Evolutionary conservation across 2,888 invertebrate genomes (phyloP), one percentile per base, ranked within the genome.

Genomic region (Clostera curtula): DNA sequence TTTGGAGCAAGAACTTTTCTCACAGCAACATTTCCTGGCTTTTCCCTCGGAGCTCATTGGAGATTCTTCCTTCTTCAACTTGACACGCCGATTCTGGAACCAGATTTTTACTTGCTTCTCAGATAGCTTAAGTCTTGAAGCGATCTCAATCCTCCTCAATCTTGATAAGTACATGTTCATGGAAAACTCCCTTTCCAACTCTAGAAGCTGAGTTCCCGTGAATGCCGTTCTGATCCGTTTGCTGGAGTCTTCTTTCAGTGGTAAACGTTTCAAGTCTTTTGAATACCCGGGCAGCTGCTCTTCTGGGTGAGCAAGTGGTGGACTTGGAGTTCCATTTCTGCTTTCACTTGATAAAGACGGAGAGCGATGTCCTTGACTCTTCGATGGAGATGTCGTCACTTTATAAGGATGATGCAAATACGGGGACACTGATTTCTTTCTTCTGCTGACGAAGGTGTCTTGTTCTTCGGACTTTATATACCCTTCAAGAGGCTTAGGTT

Each of bases 71-170:
- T 96, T 97, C 86, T 97, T 97, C 72, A 94, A 88, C 67, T 97
- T 97, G 1, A 97, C 97, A 2, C 96, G 86, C 4, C 96, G 88
- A 69, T 97, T 97, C 67, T 97, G 95, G 73, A 97, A 97, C 97
- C 96, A 95, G 44, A 94, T 94, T 69, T 94, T 97, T 40, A 97
- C 96, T 80, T 97, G 97, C 60, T 97, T 97, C 71, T 97, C 97
- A 0, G 95, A 95, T 1, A 97, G 75, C 25, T 93, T 88, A 34
- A 97, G 72, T 42, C 92, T 90, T 13, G 94, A 95, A 3, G 97
- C 97, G 28, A 97, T 97, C 73, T 97, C 96, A 43, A 97, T 97
- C 31, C 97, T 85, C 26, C 97, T 86, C 43, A 97, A 70, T 19
- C 97, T 86, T 0, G 96, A 95, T 16, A 97, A 76, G 59, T 97